Evolutionary conservation across 2,113 vertebrate genomes (phyloP), one percentile per base, ranked within the genome.

Genomic region (Catharus fuscescens): DNA sequence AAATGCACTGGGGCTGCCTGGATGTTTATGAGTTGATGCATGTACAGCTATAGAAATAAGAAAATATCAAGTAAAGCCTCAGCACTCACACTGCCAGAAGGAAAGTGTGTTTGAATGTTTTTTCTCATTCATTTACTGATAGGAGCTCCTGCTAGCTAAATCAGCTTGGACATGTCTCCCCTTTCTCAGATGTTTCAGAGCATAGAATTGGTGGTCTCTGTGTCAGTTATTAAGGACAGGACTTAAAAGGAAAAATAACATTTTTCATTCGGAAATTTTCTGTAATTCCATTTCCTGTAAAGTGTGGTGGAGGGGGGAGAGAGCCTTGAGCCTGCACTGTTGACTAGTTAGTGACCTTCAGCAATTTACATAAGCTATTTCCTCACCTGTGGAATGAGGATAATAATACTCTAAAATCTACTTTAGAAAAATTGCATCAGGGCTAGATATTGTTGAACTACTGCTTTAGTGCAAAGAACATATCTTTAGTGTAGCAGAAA

Each of bases 321-420:
- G 54, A 34, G 16, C 57, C 34, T 88, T 72, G 59, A 88, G 71
- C 54, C 71, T 90, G 85, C 62, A 59, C 59, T 88, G 62, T 80
- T 87, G 66, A 28, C 87, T 96, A 62, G 47, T 86, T 82, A 34
- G 54, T 97, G 84, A 96, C 93, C 85, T 82, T 50, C 61, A 81
- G 87, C 78, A 96, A 95, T 95, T 95, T 91, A 69, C 38, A 62
- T 54, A 65, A 95, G 62, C 92, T 86, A 76, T 96, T 96, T 95
- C 90, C 67, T 95, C 79, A 94, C 79, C 81, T 95, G 21, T 83
- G 67, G 52, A 94, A 93, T 94, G 71, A 82, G 42, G 74, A 92
- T 93, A 95, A 93, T 90, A 74, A 86, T 66, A 83, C 71, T 92
- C 93, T 57, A 44, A 91, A 91, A 52, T 64, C 66, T 64, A 48